Evolutionary conservation across 1,140 invertebrate genomes (phyloP).

Genomic region (Diprion similis): DNA sequence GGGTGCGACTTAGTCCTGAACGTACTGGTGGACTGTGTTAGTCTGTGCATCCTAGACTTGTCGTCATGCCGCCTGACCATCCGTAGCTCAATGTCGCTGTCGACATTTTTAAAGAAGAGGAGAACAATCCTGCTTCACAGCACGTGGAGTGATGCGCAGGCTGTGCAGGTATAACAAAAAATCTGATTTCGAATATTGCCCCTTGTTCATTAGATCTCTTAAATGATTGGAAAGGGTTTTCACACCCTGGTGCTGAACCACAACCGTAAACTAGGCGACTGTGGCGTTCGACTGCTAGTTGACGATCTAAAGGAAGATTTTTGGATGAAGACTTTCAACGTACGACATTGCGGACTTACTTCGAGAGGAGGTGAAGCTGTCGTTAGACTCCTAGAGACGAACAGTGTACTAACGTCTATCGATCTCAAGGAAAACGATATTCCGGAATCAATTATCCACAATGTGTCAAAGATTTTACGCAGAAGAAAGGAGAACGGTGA

Average conservation of each 20-base stretch:
- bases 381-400: constrained; percentile 27
- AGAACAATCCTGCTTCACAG: constrained; percentile 30
- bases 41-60: constrained; percentile 27
- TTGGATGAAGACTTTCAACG: constrained; percentile 30
- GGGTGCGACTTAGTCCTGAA: constrained; percentile 33
- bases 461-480: constrained; percentile 25
- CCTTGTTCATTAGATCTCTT: constrained; percentile 13
- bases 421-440: constrained; percentile 34
- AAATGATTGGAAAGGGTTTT: constrained; percentile 27
- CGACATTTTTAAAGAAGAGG: constrained; percentile 33
- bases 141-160: constrained; percentile 20
- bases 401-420: constrained; percentile 24
- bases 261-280: constrained; percentile 33
- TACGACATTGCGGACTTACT: constrained; percentile 33
- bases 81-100: constrained; percentile 26
- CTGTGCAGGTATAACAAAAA: neutral
- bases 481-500: constrained; percentile 20
- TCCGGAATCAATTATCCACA: constrained; percentile 23
- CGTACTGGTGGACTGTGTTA: constrained; percentile 23
- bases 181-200: neutral
- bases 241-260: constrained; percentile 29
- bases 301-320: constrained; percentile 28
- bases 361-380: constrained; percentile 27
- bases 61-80: constrained; percentile 31
- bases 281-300: constrained; percentile 24